A percentile compares a stretch with the other conserved stretches of the same genome.
phyloP scores from a whole-genome alignment of 1,140 invertebrate species.

The Heliconius congener region DNA sequence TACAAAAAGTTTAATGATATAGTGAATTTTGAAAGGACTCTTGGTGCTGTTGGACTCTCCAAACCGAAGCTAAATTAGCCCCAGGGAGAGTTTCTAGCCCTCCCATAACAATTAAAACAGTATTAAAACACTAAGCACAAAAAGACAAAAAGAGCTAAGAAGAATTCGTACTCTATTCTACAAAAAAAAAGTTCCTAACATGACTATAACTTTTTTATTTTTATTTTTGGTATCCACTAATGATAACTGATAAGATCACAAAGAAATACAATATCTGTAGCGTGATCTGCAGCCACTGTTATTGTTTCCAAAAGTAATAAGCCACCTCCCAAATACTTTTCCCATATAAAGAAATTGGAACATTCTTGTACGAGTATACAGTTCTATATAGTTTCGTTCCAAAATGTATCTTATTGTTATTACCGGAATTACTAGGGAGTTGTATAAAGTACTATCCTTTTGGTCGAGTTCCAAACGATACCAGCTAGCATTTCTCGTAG shows the following conservation, averaged over 20 bases:
- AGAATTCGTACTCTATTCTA: too few species aligned
- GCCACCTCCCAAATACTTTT: conserved; percentile 34
- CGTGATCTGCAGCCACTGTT: conserved; percentile 17
- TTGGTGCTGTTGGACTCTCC: too few species aligned
- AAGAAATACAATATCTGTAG: conserved; percentile 23
- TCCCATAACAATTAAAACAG: too few species aligned
- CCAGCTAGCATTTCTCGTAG: conserved; percentile 4
- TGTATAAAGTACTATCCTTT: conserved; percentile 5
- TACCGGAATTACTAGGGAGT: background rate
- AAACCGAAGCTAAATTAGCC: too few species aligned
- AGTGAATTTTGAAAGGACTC: too few species aligned
- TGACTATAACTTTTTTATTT: too few species aligned
- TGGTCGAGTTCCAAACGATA: conserved; percentile 38
- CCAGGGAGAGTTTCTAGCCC: too few species aligned
- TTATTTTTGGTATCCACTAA: background rate
- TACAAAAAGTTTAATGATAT: too few species aligned
- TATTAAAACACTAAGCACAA: too few species aligned
- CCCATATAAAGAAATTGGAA: conserved; percentile 35
- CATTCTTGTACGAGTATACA: conserved; percentile 8
- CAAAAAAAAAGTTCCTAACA: too few species aligned
- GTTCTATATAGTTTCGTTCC: background rate
- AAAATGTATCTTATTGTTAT: conserved; percentile 21
- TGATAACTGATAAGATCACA: background rate
- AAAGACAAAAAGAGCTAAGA: too few species aligned
- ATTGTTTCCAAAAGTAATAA: conserved; percentile 45